phyloP scores from a whole-genome alignment of 2,113 vertebrate genomes.

The Pyxicephalus adspersus region DNA sequence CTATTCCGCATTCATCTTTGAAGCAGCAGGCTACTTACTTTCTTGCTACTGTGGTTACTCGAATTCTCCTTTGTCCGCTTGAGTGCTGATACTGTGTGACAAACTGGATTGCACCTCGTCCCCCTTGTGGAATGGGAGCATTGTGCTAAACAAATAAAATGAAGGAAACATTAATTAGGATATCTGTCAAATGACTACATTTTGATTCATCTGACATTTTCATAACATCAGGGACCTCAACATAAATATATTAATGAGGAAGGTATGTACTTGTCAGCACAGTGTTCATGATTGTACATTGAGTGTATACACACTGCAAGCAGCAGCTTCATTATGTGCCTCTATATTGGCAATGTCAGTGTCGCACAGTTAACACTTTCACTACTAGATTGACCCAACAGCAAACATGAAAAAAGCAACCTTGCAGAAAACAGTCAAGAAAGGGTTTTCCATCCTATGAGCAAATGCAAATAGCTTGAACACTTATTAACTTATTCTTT shows the following conservation, averaged over 20 bases:
- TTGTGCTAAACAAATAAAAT: slow-evolving; percentile 77
- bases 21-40: slow-evolving; percentile 74
- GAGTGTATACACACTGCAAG: background rate
- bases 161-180: slow-evolving; percentile 47
- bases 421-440: too few relatives aligned
- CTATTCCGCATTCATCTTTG: background rate
- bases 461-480: too few relatives aligned
- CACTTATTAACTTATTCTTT: too few relatives aligned
- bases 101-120: slow-evolving; percentile 86
- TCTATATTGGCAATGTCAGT: too few relatives aligned
- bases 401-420: too few relatives aligned
- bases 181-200: slow-evolving; percentile 25
- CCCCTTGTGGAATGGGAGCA: slow-evolving; percentile 89
- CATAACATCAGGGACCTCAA: background rate
- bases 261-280: background rate
- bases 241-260: background rate
- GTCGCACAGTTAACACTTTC: too few relatives aligned
- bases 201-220: background rate
- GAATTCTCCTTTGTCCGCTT: slow-evolving; percentile 85
- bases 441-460: too few relatives aligned
- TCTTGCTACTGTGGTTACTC: slow-evolving; percentile 86
- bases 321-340: too few relatives aligned
- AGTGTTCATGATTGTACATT: background rate
- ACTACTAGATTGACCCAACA: too few relatives aligned
- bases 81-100: slow-evolving; percentile 92